These are phyloP conservation scores for Megalopta genalis DNA, from an alignment of 1,140 invertebrate species.

Conservation along the genomic window DNA sequence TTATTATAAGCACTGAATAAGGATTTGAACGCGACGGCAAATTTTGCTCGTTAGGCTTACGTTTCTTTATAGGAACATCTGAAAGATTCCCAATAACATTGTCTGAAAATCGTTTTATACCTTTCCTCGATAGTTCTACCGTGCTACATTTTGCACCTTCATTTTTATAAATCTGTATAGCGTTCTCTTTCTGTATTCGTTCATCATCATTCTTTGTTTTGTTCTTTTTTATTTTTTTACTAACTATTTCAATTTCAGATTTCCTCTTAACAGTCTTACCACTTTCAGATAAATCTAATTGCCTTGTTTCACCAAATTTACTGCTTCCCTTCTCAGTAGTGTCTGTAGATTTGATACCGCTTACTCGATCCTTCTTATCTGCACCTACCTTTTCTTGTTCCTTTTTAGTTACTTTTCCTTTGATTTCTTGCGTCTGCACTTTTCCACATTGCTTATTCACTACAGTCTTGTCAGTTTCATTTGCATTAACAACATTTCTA, in stretches of 20 bases:
- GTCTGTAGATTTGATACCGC: background rate
- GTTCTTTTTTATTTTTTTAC: background rate
- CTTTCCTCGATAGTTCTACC: background rate
- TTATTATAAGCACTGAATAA: background rate
- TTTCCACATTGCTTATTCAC: conserved; percentile 20
- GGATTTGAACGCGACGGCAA: conserved; percentile 49
- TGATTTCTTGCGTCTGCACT: conserved; percentile 1
- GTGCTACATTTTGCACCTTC: background rate
- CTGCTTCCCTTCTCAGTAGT: background rate
- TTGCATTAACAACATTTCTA: too few species aligned
- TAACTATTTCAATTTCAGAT: background rate
- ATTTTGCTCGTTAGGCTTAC: conserved; percentile 29
- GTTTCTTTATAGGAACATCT: conserved; percentile 54
- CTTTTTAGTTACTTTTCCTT: background rate
- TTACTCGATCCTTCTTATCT: background rate
- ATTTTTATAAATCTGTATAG: background rate
- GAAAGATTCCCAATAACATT: conserved; percentile 60
- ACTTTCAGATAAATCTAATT: background rate
- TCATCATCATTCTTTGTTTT: conserved; percentile 10
- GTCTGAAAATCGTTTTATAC: conserved; percentile 58
- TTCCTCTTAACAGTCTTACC: background rate
- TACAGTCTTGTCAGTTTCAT: conserved; percentile 21
- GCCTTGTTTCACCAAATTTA: conserved; percentile 1
- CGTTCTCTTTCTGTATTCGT: conserved; percentile 8
- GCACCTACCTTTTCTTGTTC: background rate